Evolutionary conservation across 2,113 vertebrate species (phyloP).

Genomic region (Rissa tridactyla): DNA sequence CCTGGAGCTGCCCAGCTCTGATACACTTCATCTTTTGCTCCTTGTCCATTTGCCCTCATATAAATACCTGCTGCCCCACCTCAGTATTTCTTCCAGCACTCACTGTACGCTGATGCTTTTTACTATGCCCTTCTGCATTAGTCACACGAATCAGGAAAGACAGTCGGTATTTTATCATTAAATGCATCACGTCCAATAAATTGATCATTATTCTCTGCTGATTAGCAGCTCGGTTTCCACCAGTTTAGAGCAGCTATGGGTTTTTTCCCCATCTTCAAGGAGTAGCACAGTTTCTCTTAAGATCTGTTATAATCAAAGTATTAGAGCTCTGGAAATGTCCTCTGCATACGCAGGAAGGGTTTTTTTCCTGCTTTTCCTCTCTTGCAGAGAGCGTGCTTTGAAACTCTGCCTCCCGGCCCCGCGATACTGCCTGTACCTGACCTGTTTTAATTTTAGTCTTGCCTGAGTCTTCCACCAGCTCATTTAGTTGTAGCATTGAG

Average conservation of each 20-base stretch:
- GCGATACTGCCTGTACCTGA: not conserved
- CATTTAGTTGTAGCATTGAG: not conserved
- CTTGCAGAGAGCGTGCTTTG: not conserved
- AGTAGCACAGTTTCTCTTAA: conserved; percentile 17
- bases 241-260: not conserved
- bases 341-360: not conserved
- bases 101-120: not conserved
- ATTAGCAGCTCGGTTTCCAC: conserved; percentile 12
- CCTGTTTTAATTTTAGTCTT: conserved; percentile 39
- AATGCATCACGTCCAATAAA: conserved; percentile 22
- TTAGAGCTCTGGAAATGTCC: conserved; percentile 26
- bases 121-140: not conserved
- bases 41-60: not conserved
- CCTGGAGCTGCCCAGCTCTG: not conserved
- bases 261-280: not conserved
- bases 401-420: not conserved
- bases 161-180: conserved; percentile 37
- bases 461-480: conserved; percentile 7
- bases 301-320: conserved; percentile 47
- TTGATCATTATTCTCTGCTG: conserved; percentile 41
- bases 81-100: not conserved
- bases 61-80: not conserved
- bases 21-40: not conserved
- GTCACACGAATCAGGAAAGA: conserved; percentile 11
- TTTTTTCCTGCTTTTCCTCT: not conserved